A percentile compares a stretch with the other conserved stretches of the same genome.
Conservation (phyloP, 1,140 invertebrate genomes). For the Panagrolaimus sp. region DNA sequence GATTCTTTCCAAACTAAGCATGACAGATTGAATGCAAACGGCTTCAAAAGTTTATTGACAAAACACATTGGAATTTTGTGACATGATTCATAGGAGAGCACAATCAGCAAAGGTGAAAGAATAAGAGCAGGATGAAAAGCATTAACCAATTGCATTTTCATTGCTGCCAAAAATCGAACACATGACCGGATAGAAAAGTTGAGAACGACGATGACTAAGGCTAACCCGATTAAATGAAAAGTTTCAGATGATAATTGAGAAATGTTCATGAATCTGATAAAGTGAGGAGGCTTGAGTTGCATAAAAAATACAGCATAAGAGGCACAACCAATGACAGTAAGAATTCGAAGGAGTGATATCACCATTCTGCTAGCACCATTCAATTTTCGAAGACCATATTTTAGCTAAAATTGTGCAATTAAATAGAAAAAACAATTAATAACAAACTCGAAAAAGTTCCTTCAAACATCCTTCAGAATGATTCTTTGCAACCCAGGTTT, state of each 20-base stretch:
- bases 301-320: conserved; percentile 18
- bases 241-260: conserved; percentile 23
- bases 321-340: conserved; percentile 29
- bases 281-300: conserved; percentile 31
- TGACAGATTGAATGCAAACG: conserved; percentile 27
- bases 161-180: conserved; percentile 47
- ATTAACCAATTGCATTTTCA: conserved; percentile 36
- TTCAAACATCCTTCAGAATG: conserved; percentile 39
- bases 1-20: conserved; percentile 17
- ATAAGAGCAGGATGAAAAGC: conserved; percentile 44
- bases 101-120: conserved; percentile 38
- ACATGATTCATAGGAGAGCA: conserved; percentile 24
- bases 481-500: conserved; percentile 45
- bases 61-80: conserved; percentile 36
- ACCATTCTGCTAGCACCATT: conserved; percentile 38
- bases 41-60: conserved; percentile 31
- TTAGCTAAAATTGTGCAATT: conserved; percentile 36
- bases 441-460: conserved; percentile 37
- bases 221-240: conserved; percentile 31
- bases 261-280: conserved; percentile 27
- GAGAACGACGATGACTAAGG: conserved; percentile 25
- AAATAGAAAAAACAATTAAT: not conserved
- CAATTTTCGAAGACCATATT: conserved; percentile 50
- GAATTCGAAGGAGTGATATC: conserved; percentile 34
- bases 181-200: conserved; percentile 37